A percentile compares a stretch with the other conserved stretches of the same genome.
Conservation (phyloP, 2,113 vertebrate species). For the Sebastes schlegelii region DNA sequence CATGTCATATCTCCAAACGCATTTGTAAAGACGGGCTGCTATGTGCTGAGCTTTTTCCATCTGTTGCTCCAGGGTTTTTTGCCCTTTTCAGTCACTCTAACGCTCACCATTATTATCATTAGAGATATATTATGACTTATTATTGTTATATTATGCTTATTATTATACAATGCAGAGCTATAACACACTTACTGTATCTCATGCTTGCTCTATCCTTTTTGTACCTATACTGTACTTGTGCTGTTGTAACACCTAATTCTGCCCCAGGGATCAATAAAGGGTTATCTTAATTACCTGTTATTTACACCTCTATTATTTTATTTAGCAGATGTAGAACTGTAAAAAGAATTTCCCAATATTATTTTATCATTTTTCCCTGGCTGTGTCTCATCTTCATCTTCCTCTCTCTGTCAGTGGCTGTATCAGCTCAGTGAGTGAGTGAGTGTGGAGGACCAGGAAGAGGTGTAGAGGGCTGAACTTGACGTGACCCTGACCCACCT, state of each 20-base stretch:
- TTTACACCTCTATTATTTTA: background rate
- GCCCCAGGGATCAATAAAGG: background rate
- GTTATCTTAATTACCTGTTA: background rate
- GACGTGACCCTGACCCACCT: conserved; percentile 74
- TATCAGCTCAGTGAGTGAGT: conserved; percentile 14
- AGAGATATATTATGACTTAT: background rate
- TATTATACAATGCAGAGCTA: background rate
- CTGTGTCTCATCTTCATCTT: background rate
- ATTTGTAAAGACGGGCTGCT: background rate
- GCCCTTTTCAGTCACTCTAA: background rate
- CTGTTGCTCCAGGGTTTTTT: background rate
- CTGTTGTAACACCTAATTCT: background rate
- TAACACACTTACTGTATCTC: background rate
- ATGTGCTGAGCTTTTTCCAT: background rate
- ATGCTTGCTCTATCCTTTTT: too few species aligned
- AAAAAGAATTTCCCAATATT: background rate
- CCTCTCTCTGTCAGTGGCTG: background rate
- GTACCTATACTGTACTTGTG: too few species aligned
- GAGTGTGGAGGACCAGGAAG: conserved; percentile 43
- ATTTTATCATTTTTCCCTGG: background rate
- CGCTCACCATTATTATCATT: background rate
- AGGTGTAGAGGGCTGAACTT: conserved; percentile 42
- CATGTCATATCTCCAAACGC: background rate
- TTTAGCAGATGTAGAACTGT: background rate
- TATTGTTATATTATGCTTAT: too few species aligned